A percentile compares a stretch with the other conserved stretches of the same genome.
phyloP scores from a whole-genome alignment of 2,888 invertebrate genomes.

The Drosophila pegasa region DNA sequence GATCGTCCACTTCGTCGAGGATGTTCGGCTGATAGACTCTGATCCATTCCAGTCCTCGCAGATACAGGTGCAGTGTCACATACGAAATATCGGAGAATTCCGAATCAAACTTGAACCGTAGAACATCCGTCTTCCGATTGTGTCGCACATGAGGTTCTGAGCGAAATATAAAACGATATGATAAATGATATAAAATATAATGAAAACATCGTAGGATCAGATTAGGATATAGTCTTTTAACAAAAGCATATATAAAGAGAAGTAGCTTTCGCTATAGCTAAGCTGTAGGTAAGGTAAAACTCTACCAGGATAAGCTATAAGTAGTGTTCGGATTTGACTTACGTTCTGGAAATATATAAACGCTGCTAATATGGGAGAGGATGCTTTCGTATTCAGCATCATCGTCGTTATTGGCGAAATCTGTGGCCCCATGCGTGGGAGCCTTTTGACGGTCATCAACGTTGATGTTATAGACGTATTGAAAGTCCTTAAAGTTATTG shows the following conservation, averaged over 20 bases:
- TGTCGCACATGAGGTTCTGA: slow-evolving; percentile 80
- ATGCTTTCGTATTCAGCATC: slow-evolving; percentile 57
- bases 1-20: slow-evolving; percentile 40
- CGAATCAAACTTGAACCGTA: slow-evolving; percentile 81
- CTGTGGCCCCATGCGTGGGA: background rate
- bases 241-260: no score
- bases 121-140: slow-evolving; percentile 80
- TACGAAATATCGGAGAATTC: slow-evolving; percentile 79
- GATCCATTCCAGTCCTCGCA: slow-evolving; percentile 83
- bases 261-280: no score
- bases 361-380: slow-evolving; percentile 82
- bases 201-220: no score
- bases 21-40: slow-evolving; percentile 70
- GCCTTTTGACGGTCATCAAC: slow-evolving; percentile 13
- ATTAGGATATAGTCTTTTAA: no score
- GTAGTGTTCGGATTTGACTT: slow-evolving; percentile 34
- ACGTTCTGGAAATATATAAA: slow-evolving; percentile 84
- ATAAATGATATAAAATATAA: no score
- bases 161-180: no score
- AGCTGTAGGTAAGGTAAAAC: no score
- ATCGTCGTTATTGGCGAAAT: slow-evolving; percentile 15
- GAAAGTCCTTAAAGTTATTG: slow-evolving; percentile 38
- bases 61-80: slow-evolving; percentile 81
- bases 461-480: slow-evolving; percentile 29
- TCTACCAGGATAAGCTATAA: background rate